phyloP scores from a whole-genome alignment of 2,113 vertebrate genomes.

The Zosterops japonicus region DNA sequence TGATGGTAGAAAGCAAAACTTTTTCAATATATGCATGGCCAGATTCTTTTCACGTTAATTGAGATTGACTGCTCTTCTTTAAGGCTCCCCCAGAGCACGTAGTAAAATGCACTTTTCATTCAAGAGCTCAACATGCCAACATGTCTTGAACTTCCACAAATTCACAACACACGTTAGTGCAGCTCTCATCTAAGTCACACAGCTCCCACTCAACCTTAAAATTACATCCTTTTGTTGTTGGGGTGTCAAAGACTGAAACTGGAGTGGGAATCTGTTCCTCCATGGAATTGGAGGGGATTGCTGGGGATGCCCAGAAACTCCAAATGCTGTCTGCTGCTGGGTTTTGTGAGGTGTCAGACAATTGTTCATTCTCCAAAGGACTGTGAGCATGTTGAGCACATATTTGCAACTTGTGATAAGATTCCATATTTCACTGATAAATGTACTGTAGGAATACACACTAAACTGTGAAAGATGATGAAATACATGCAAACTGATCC shows the following conservation, averaged over 20 bases:
- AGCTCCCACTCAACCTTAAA: not conserved
- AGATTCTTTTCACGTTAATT: slow-evolving; percentile 36
- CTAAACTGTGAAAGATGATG: not conserved
- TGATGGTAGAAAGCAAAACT: slow-evolving; percentile 25
- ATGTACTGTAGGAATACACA: not conserved
- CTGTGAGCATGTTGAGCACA: not conserved
- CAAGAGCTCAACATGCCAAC: not conserved
- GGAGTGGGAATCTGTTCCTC: not conserved
- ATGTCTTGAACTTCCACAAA: slow-evolving; percentile 18
- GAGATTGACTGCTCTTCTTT: slow-evolving; percentile 38
- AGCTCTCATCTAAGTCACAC: slow-evolving; percentile 6
- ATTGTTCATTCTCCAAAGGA: not conserved
- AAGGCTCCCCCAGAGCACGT: not conserved
- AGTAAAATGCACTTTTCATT: slow-evolving; percentile 45
- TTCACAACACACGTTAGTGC: not conserved
- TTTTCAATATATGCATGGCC: not conserved
- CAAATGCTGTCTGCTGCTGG: not conserved
- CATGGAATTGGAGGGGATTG: not conserved
- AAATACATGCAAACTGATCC: not conserved
- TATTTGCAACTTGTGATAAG: not conserved
- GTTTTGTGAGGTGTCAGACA: not conserved
- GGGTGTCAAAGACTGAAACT: not conserved
- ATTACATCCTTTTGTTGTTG: not conserved
- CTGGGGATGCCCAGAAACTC: not conserved
- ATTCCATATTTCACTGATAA: not conserved